phyloP scores from a whole-genome alignment of 2,888 invertebrate genomes.

The Drosophila macrothrix region DNA sequence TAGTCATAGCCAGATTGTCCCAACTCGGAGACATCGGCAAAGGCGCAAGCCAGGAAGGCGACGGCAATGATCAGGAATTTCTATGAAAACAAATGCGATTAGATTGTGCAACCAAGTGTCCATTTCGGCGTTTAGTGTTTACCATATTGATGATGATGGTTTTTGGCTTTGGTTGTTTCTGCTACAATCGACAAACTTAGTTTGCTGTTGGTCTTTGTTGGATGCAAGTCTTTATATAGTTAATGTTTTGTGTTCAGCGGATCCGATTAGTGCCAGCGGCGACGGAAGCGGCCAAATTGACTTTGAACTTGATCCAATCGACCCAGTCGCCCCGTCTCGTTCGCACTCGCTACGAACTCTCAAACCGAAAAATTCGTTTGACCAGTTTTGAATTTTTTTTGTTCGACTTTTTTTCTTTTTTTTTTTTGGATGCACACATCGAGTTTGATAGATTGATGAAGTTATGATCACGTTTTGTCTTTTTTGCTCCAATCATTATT shows the following conservation, averaged over 20 bases:
- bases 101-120: neutral
- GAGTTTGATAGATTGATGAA: conserved; percentile 54
- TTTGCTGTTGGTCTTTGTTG: conserved; percentile 44
- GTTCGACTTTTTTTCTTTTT: neutral
- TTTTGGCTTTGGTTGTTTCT: conserved; percentile 46
- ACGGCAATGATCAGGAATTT: conserved; percentile 77
- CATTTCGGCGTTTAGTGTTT: conserved; percentile 7
- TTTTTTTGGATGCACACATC: conserved; percentile 55
- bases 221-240: conserved; percentile 55
- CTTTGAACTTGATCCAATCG: conserved; percentile 71
- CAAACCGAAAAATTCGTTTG: neutral
- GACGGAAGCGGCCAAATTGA: conserved; percentile 66
- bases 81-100: conserved; percentile 23
- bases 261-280: conserved; percentile 49
- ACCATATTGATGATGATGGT: conserved; percentile 56
- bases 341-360: neutral
- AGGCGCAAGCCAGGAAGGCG: conserved; percentile 75
- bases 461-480: conserved; percentile 68
- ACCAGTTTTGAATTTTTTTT: conserved; percentile 64
- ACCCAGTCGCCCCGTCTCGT: neutral
- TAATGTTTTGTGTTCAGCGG: conserved; percentile 14
- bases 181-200: conserved; percentile 44
- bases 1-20: conserved; percentile 67
- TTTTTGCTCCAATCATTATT: conserved; percentile 43
- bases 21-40: conserved; percentile 71